These are phyloP conservation scores for Amia ocellicauda DNA, from an alignment of 2,113 vertebrate species.

Conservation along the genomic window DNA sequence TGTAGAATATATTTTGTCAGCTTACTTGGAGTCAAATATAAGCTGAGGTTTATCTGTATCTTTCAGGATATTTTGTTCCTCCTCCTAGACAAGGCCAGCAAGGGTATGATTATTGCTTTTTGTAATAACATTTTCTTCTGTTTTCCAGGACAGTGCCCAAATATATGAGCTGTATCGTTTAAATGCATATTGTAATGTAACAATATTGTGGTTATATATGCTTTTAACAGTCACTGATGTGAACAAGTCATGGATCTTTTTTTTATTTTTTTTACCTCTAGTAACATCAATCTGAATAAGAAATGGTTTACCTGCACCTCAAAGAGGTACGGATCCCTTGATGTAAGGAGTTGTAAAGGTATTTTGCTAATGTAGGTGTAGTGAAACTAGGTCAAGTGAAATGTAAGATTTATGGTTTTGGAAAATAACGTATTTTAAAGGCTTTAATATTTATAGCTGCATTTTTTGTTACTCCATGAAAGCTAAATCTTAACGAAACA, in stretches of 20 bases:
- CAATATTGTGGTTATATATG: not conserved
- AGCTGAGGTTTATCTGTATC: not conserved
- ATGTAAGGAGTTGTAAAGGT: not conserved
- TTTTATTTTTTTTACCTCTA: not conserved
- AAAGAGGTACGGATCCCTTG: not conserved
- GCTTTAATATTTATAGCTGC: too few species aligned
- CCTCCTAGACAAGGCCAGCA: too few species aligned
- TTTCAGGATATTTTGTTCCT: too few species aligned
- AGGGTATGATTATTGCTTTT: too few species aligned
- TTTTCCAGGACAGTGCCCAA: too few species aligned
- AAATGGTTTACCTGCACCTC: not conserved
- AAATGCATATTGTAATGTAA: too few species aligned
- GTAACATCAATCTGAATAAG: conserved; percentile 2
- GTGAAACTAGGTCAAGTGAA: not conserved
- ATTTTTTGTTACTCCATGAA: too few species aligned
- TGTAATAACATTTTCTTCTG: too few species aligned
- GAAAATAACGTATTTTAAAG: not conserved
- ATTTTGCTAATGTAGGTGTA: not conserved
- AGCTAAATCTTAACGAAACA: too few species aligned
- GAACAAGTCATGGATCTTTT: not conserved
- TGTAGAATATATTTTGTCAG: not conserved
- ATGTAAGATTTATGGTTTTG: not conserved
- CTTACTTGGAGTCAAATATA: not conserved
- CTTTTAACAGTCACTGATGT: not conserved
- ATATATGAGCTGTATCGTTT: too few species aligned